phyloP scores from a whole-genome alignment of 1,140 invertebrate species.

The Antheraea mylitta region DNA sequence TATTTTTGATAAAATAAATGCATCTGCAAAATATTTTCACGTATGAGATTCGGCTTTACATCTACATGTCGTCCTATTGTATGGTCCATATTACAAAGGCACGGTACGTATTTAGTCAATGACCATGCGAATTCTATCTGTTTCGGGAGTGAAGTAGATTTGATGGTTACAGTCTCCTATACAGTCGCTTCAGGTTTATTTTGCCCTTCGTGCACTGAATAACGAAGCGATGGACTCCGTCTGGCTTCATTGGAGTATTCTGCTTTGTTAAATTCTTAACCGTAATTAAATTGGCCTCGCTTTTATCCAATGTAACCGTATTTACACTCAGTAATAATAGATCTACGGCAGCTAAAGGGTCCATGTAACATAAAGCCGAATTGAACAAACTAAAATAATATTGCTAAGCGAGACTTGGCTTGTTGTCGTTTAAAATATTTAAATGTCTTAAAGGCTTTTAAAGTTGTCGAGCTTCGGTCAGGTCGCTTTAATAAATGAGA shows the following conservation, averaged over 20 bases:
- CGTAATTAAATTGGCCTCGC: conserved; percentile 7
- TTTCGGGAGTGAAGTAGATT: too few species aligned
- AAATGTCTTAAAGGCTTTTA: neutral
- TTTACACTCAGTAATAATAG: neutral
- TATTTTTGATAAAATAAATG: too few species aligned
- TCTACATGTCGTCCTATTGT: too few species aligned
- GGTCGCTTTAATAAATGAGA: too few species aligned
- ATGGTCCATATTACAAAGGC: too few species aligned
- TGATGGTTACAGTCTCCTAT: too few species aligned
- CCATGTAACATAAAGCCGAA: neutral
- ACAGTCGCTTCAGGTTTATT: neutral
- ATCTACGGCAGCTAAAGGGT: neutral
- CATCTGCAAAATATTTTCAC: too few species aligned
- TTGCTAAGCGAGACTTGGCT: neutral
- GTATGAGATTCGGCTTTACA: too few species aligned
- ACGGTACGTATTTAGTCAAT: too few species aligned
- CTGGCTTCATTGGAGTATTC: conserved; percentile 26
- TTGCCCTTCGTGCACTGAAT: conserved; percentile 24
- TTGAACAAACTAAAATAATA: neutral
- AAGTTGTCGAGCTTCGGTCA: neutral
- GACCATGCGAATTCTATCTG: too few species aligned
- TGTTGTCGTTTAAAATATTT: neutral
- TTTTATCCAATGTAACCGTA: neutral
- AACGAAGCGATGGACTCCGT: conserved; percentile 21
- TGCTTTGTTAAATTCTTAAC: conserved; percentile 13